Evolutionary conservation across 2,888 invertebrate species (phyloP), one percentile per base, ranked within the genome.

Genomic region (Ernsta delagoae): DNA sequence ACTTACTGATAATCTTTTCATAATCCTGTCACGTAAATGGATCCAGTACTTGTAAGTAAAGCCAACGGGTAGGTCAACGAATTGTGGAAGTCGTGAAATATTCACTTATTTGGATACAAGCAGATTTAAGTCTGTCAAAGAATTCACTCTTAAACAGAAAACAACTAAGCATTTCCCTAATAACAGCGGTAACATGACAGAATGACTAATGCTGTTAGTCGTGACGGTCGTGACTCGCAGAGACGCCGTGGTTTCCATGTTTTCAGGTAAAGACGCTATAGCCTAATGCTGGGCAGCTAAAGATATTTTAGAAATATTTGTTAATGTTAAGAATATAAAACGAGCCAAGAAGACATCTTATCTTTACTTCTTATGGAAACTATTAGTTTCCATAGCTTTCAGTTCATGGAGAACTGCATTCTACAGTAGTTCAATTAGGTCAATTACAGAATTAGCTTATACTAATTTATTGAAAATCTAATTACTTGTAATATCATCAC

Each of bases 181-280:
- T 53, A 65, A 48, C 63, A 36, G 8, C 39, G 48, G 59, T 54
- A 60, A 59, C 34, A 66, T 66, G 66, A 60, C 66, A 66, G 59
- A 78, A 86, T 89, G 88, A 89, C 78, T 88, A 84, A 89, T 89
- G 12, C 53, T 53, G 53, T 56, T 36, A 36, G 86, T 81, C 81
- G 68, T 73, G 73, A 65, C 64, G 75, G 76, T 77, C 78, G 81
- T 90, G 89, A 89, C 89, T 89, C 86, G 89, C 89, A 82, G 43
- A 70, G 72, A 72, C 34, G 12, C 6, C 56, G 36, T n/a, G 36
- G 50, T 54, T 43, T 56, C 11, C 6, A 60, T 16, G 34, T 6
- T 50, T 59, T 48, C 65, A 65, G 66, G 59, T 66, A 66, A 59
- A 56, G 31, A 24, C 8, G 24, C 4, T 9, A 7, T 24, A 53